A percentile compares a stretch with the other conserved stretches of the same genome.
phyloP scores from a whole-genome alignment of 2,113 vertebrate species.

The Tauraco erythrolophus region DNA sequence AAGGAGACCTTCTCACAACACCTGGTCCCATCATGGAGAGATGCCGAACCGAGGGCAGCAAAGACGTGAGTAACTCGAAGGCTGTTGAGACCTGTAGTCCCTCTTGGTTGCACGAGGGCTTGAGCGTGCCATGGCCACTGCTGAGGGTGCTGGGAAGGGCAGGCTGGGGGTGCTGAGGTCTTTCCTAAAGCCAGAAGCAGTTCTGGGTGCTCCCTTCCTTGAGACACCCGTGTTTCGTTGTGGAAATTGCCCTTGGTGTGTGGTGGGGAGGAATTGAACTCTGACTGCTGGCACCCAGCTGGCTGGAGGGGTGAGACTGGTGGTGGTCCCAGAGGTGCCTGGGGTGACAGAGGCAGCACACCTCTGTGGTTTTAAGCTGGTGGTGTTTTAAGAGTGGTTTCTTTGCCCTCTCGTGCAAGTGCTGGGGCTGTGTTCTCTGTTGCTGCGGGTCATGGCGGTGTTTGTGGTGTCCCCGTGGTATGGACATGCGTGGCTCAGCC shows the following conservation, averaged over 20 bases:
- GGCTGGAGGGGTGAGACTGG: accelerated
- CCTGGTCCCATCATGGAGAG: accelerated
- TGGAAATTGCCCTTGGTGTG: background rate
- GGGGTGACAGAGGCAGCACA: background rate
- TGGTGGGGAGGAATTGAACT: background rate
- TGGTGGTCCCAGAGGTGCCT: background rate
- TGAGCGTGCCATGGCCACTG: accelerated
- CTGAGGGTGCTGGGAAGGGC: background rate
- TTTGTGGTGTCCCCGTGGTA: background rate
- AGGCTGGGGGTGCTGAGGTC: background rate
- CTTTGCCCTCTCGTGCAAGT: accelerated
- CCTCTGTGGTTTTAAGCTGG: background rate
- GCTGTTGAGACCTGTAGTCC: accelerated
- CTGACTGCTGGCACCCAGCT: background rate
- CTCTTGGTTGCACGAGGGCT: background rate
- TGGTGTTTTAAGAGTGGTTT: accelerated
- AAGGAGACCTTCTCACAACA: accelerated
- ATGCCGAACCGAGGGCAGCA: background rate
- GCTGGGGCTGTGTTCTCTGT: background rate
- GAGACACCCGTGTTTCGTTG: accelerated
- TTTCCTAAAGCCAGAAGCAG: background rate
- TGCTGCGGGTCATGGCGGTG: background rate
- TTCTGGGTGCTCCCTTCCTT: background rate
- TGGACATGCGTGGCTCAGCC: background rate
- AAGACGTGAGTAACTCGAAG: accelerated